phyloP scores from a whole-genome alignment of 2,888 invertebrate species.

The Linnaemya vulpina region DNA sequence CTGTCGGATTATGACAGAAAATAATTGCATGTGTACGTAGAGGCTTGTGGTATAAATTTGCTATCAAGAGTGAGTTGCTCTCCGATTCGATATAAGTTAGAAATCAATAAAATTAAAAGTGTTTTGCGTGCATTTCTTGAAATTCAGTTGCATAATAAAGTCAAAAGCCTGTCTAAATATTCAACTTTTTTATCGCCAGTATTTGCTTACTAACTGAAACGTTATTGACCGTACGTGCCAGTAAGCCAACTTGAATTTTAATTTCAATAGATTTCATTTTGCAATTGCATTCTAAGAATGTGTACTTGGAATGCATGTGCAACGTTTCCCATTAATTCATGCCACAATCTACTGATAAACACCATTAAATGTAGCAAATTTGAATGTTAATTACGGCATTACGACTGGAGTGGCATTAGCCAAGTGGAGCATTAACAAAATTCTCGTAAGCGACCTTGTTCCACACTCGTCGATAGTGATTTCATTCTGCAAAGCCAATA shows the following conservation, averaged over 20 bases:
- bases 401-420: constrained; percentile 14
- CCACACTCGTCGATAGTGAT: constrained; percentile 46
- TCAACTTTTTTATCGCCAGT: neutral
- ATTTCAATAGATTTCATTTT: neutral
- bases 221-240: neutral
- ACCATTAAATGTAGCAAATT: constrained; percentile 29
- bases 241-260: neutral
- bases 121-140: no score
- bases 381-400: constrained; percentile 1
- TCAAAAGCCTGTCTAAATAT: neutral
- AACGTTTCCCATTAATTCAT: neutral
- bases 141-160: no score
- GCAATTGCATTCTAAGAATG: neutral
- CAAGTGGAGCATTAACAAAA: constrained; percentile 42
- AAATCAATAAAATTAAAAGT: no score
- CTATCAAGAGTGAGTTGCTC: no score
- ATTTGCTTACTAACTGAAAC: neutral
- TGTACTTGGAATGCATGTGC: neutral
- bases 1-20: no score
- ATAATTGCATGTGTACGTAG: no score
- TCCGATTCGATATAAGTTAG: no score
- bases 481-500: constrained; percentile 59
- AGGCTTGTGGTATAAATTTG: no score
- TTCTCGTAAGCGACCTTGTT: constrained; percentile 45
- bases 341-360: constrained; percentile 16